phyloP scores from a whole-genome alignment of 2,113 vertebrate genomes.

The Promerops cafer region DNA sequence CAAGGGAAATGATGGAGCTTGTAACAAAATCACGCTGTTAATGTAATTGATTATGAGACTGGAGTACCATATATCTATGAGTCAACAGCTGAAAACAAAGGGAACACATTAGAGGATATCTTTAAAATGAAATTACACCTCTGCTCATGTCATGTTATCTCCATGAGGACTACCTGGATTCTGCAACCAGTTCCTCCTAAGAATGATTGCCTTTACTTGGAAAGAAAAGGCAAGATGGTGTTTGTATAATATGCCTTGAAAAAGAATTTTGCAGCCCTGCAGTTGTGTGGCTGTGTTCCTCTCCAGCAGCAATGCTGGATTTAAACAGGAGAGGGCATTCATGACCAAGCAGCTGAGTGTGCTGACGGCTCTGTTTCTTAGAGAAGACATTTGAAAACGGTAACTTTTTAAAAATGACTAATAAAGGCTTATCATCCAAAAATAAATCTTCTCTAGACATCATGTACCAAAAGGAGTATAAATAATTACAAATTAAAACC shows the following conservation, averaged over 20 bases:
- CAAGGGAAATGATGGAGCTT: neutral
- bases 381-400: neutral
- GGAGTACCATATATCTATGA: neutral
- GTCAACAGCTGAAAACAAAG: conserved; percentile 8
- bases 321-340: conserved; percentile 70
- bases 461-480: conserved; percentile 49
- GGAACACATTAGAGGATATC: neutral
- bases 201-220: neutral
- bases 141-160: neutral
- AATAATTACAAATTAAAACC: conserved; percentile 67
- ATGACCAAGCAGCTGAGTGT: neutral
- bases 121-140: conserved; percentile 14
- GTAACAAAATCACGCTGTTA: neutral
- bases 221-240: neutral
- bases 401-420: conserved; percentile 42
- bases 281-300: neutral
- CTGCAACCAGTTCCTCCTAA: neutral
- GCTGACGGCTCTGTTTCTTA: neutral
- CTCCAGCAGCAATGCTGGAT: conserved; percentile 6
- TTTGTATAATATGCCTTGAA: neutral
- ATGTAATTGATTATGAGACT: neutral
- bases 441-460: conserved; percentile 65
- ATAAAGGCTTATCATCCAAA: conserved; percentile 60
- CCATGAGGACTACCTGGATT: neutral
- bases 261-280: neutral